phyloP scores from a whole-genome alignment of 1,140 invertebrate species.

The Panagrolaimus sp. region DNA sequence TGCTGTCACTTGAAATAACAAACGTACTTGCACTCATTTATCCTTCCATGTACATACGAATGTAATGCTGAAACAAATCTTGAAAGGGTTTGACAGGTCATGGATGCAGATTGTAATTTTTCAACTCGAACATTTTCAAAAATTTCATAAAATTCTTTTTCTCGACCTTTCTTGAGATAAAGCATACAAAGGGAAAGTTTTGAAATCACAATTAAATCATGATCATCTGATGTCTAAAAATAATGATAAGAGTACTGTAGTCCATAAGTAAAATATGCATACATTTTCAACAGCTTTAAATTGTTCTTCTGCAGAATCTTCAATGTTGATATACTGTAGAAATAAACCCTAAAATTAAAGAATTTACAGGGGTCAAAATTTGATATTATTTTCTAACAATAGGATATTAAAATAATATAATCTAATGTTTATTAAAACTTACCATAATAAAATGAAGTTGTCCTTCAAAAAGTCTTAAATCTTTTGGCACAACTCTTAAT shows the following conservation, averaged over 20 bases:
- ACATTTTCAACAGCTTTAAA: not conserved
- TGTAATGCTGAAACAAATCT: not conserved
- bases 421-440: not conserved
- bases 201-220: not conserved
- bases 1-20: too few relatives aligned
- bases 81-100: not conserved
- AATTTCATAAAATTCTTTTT: slow-evolving; percentile 8
- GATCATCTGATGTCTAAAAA: not conserved
- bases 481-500: not conserved
- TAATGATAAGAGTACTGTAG: too few relatives aligned
- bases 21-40: not conserved
- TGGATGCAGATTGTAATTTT: not conserved
- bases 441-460: slow-evolving; percentile 7
- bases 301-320: not conserved
- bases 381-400: not conserved
- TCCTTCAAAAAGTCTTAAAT: slow-evolving; percentile 1
- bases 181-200: slow-evolving; percentile 2
- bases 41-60: slow-evolving; percentile 1
- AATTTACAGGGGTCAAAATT: not conserved
- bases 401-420: too few relatives aligned
- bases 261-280: too few relatives aligned
- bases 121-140: not conserved
- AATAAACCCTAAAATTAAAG: not conserved
- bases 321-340: not conserved
- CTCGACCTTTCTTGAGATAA: not conserved